Evolutionary conservation across 2,113 vertebrate species (phyloP), one percentile per base, ranked within the genome.

Genomic region (Zingel zingel): DNA sequence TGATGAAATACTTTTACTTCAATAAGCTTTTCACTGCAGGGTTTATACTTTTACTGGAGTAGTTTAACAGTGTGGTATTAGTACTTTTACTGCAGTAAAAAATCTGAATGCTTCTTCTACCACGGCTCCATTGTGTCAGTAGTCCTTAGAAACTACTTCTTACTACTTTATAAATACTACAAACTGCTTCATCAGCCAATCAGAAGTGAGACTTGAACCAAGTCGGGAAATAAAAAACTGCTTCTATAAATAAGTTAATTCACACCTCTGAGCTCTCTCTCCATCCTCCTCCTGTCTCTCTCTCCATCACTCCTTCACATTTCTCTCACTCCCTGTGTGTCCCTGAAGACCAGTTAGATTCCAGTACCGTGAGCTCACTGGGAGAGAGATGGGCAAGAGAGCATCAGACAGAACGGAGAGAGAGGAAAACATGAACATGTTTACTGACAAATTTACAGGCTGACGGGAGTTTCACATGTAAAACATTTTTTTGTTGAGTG

Each of bases 241-340:
- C 18, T 16, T 54, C 81, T 74, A 78, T 33, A 84, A 84, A 74
- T 79, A 78, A 23, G 53, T 53, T 16, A 3, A 47, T 74, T 74
- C 69, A 54, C 75, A 74, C 75, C 54, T 77, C 67, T 2, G 33
- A 33, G 18, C 45, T 64, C 65, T 68, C 50, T 23, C 81, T 84
- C 51, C 57, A 48, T 68, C 73, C 57, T 39, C 30, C 50, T 30
- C 30, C 50, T 64, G 19, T 61, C 61, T n/a, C 30, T 57, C n/a
- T 74, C 75, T 66, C 67, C 58, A 12, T 30, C 18, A 56, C 80
- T 48, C 33, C 72, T 59, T 27, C 57, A 53, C 53, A 27, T 36
- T 19, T 65, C 81, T 58, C 25, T 81, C 70, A 39, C 53, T 14
- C 66, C 14, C 56, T 3, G 16, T 47, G 6, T 10, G 27, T 74